phyloP scores from a whole-genome alignment of 2,888 invertebrate genomes.

The Tenthredo mesomela region DNA sequence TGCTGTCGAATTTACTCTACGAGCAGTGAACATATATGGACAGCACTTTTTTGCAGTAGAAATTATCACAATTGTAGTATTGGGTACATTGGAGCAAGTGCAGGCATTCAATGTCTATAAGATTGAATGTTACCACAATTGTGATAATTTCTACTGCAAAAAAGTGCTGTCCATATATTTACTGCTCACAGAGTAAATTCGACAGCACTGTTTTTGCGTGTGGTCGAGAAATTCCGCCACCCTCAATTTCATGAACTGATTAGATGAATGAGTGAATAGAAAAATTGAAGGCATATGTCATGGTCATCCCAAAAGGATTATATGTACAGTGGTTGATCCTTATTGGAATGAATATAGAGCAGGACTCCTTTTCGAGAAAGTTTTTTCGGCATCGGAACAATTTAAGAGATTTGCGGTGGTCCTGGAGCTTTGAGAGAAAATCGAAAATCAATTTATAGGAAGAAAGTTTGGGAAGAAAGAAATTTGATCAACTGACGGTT shows the following conservation, averaged over 20 bases:
- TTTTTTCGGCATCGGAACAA: conserved; percentile 24
- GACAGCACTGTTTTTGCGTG: no score
- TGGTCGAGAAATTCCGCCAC: no score
- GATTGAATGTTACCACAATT: no score
- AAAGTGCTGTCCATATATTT: no score
- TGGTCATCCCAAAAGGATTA: conserved; percentile 12
- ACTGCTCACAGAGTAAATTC: no score
- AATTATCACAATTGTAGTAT: no score
- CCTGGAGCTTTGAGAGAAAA: background rate
- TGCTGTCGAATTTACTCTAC: no score
- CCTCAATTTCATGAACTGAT: background rate
- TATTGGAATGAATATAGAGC: conserved; percentile 9
- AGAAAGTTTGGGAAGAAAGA: conserved; percentile 29
- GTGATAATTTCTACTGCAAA: no score
- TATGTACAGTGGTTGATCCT: background rate
- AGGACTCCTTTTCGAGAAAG: conserved; percentile 6
- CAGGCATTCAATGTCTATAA: no score
- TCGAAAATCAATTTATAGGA: conserved; percentile 34
- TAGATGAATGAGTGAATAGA: background rate
- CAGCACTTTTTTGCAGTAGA: no score
- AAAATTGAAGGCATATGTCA: background rate
- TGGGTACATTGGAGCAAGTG: no score
- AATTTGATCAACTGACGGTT: conserved; percentile 43
- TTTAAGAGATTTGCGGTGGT: conserved; percentile 27
- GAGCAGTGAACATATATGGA: no score